Percentiles rank a stretch among this genome's conserved stretches.
These are phyloP conservation scores for Thymelicus sylvestris DNA, from an alignment of 2,888 invertebrate genomes.

Conservation along the genomic window DNA sequence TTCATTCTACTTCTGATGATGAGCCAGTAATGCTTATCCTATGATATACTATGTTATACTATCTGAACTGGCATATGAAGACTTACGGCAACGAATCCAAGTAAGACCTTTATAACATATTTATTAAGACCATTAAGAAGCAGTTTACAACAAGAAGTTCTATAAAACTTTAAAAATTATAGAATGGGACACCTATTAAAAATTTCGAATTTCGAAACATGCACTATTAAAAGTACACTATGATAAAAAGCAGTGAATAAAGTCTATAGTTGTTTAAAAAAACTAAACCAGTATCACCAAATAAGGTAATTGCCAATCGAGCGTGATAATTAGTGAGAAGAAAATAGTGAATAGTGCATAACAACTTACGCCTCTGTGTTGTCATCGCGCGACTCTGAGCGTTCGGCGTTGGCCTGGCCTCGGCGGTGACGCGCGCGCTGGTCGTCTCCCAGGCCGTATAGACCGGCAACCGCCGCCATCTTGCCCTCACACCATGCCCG, in stretches of 20 bases:
- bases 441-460: slow-evolving; percentile 92
- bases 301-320: slow-evolving; percentile 32
- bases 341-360: neutral
- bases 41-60: slow-evolving; percentile 18
- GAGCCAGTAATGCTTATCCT: slow-evolving; percentile 26
- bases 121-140: slow-evolving; percentile 33
- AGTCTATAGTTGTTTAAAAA: neutral
- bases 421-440: slow-evolving; percentile 83
- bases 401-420: slow-evolving; percentile 86
- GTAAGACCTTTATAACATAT: slow-evolving; percentile 37
- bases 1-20: slow-evolving; percentile 22
- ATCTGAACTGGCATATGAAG: slow-evolving; percentile 28
- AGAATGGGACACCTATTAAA: slow-evolving; percentile 2
- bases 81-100: slow-evolving; percentile 36
- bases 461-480: slow-evolving; percentile 92
- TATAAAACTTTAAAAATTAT: slow-evolving; percentile 10
- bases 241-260: slow-evolving; percentile 21
- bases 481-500: slow-evolving; percentile 58
- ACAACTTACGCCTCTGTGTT: slow-evolving; percentile 85
- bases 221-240: slow-evolving; percentile 14
- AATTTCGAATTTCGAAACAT: slow-evolving; percentile 37
- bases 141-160: slow-evolving; percentile 14
- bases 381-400: slow-evolving; percentile 86
- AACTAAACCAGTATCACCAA: slow-evolving; percentile 2
- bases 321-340: neutral